A percentile compares a stretch with the other conserved stretches of the same genome.
Conservation (phyloP, 2,113 vertebrate genomes). For the Xenopus borealis region DNA sequence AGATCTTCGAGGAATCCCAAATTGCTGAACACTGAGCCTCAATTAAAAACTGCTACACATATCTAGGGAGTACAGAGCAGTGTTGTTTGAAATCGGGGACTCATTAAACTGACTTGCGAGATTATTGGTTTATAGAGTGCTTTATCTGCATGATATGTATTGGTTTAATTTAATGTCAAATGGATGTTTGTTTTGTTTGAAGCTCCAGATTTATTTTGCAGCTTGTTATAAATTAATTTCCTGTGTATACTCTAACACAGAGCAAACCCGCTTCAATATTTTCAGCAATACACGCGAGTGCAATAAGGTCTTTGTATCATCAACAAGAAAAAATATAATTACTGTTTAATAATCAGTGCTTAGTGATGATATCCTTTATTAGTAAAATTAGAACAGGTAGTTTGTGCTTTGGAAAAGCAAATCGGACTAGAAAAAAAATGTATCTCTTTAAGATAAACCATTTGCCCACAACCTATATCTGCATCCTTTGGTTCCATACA, state of each 20-base stretch:
- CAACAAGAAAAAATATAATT: neutral
- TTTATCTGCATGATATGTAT: neutral
- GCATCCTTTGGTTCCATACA: conserved; percentile 49
- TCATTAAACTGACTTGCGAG: neutral
- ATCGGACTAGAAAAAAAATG: conserved; percentile 22
- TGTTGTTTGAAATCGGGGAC: neutral
- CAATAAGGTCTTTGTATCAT: conserved; percentile 4
- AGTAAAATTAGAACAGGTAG: conserved; percentile 30
- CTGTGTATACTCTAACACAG: neutral
- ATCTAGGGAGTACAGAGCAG: conserved; percentile 18
- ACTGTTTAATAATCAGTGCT: conserved; percentile 14
- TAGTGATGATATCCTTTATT: conserved; percentile 38
- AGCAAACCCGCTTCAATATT: neutral
- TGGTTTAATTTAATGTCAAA: neutral
- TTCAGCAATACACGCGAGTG: conserved; percentile 6
- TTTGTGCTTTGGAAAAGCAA: conserved; percentile 19
- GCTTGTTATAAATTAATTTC: neutral
- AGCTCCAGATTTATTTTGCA: neutral
- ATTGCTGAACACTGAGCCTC: conserved; percentile 58
- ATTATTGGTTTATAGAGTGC: neutral
- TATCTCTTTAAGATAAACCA: conserved; percentile 48
- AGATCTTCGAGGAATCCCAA: conserved; percentile 47
- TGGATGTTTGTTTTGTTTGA: neutral
- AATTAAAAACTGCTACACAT: conserved; percentile 54
- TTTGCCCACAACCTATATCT: conserved; percentile 49